Evolutionary conservation across 2,888 invertebrate species (phyloP).

Genomic region (Chrysina gloriosa): DNA sequence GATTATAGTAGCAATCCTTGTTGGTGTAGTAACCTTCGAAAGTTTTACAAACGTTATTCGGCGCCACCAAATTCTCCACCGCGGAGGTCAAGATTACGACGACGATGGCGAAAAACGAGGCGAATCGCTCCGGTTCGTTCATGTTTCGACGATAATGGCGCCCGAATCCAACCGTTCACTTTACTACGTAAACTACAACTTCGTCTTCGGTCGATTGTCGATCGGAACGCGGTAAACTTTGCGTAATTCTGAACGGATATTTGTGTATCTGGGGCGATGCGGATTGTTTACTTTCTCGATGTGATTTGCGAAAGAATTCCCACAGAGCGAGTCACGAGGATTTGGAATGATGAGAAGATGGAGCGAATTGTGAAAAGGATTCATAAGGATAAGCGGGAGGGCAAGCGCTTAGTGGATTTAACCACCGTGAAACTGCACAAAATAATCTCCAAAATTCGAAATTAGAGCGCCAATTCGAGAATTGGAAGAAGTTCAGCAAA

Average conservation of each 20-base stretch:
- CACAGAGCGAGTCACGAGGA: no score
- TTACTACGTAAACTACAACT: no score
- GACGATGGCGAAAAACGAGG: background rate
- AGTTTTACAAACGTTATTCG: constrained; percentile 51
- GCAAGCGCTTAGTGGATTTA: no score
- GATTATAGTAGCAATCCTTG: constrained; percentile 52
- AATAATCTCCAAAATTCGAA: no score
- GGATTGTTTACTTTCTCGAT: no score
- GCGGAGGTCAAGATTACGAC: background rate
- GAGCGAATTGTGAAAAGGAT: no score
- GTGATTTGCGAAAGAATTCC: no score
- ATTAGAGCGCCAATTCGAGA: no score
- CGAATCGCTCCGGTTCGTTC: background rate
- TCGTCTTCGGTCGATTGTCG: background rate
- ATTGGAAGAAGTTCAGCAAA: no score
- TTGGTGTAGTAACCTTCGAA: constrained; percentile 49
- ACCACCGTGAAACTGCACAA: no score
- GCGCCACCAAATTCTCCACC: background rate
- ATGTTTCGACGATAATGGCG: background rate
- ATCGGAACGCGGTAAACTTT: background rate
- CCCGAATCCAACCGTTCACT: background rate
- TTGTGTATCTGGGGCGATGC: background rate
- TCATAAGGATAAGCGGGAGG: no score
- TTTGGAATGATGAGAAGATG: no score
- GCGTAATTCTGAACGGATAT: background rate